These are phyloP conservation scores for Cotesia vestalis DNA, from an alignment of 1,140 invertebrate genomes.

Conservation along the genomic window DNA sequence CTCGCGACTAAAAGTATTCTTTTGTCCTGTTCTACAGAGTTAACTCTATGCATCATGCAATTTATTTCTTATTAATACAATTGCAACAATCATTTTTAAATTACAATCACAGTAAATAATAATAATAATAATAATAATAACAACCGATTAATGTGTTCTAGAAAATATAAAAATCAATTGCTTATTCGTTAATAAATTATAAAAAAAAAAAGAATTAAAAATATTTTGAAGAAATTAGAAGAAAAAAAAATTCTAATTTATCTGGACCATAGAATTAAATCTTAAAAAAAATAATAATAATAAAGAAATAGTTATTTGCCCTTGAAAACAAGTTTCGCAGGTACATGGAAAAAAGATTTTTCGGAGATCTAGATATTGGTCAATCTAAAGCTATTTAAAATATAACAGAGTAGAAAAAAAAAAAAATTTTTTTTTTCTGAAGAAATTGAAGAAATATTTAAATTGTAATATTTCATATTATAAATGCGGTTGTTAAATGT, in stretches of 20 bases:
- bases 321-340: conserved; percentile 12
- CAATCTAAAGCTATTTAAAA: no score
- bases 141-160: not conserved
- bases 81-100: not conserved
- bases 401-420: no score
- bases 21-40: not conserved
- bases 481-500: no score
- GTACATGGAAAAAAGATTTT: not conserved
- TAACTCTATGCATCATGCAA: conserved; percentile 8
- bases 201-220: not conserved
- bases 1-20: not conserved
- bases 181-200: not conserved
- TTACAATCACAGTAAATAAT: not conserved
- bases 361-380: no score
- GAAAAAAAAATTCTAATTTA: no score
- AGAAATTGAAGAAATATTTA: no score
- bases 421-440: no score
- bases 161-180: not conserved
- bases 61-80: not conserved
- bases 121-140: no score
- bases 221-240: not conserved
- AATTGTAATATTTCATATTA: no score
- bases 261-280: not conserved
- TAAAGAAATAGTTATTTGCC: not conserved
- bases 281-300: no score